Conservation (phyloP, 2,888 invertebrate species). For the Parascotia fuliginaria region DNA sequence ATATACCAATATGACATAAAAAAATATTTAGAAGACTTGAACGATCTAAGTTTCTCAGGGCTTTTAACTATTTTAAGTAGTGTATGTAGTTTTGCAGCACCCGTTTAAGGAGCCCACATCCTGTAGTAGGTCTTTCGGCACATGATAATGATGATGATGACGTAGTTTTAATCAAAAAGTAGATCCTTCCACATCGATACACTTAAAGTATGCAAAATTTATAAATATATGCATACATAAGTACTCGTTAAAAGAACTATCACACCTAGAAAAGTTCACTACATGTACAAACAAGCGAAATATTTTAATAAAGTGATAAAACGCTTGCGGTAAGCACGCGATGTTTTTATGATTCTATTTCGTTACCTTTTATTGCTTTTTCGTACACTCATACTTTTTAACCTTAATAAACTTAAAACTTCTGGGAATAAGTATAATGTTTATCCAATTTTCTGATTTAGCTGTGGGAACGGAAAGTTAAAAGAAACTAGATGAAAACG, state of each 20-base stretch:
- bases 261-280: conserved; percentile 45
- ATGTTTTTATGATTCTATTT: conserved; percentile 68
- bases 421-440: conserved; percentile 45
- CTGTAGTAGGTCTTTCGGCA: too few species aligned
- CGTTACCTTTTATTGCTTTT: conserved; percentile 56
- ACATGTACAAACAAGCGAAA: conserved; percentile 59
- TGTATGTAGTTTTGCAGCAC: too few species aligned
- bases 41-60: too few species aligned
- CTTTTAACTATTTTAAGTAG: too few species aligned
- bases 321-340: conserved; percentile 67
- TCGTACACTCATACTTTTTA: conserved; percentile 54
- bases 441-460: conserved; percentile 38
- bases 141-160: too few species aligned
- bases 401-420: conserved; percentile 56
- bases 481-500: conserved; percentile 40
- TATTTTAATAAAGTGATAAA: conserved; percentile 80
- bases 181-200: too few species aligned
- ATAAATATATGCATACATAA: too few species aligned
- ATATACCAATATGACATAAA: too few species aligned
- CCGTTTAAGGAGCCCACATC: too few species aligned
- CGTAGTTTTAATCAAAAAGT: too few species aligned
- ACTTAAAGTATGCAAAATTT: too few species aligned
- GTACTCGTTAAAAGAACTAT: conserved; percentile 36
- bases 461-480: conserved; percentile 39
- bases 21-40: too few species aligned